phyloP scores from a whole-genome alignment of 2,797 vertebrate species.

The Oryzias dopingdopingensis region DNA sequence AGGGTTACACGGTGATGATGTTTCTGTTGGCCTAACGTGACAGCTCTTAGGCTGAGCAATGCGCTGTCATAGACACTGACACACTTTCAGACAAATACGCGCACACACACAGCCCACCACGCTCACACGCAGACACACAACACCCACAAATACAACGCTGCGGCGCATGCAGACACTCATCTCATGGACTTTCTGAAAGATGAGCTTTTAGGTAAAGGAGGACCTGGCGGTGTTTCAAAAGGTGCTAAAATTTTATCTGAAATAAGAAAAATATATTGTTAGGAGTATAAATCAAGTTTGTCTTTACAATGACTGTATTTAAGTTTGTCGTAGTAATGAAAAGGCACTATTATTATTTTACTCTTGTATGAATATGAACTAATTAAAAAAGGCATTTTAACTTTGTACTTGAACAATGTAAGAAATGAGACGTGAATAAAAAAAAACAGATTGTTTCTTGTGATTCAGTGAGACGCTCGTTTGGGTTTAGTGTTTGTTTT shows the following conservation, averaged over 20 bases:
- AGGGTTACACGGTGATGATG: constrained; percentile 60
- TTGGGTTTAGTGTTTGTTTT: neutral
- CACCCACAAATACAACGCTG: constrained; percentile 66
- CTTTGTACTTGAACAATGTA: constrained; percentile 97
- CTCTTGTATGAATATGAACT: constrained; percentile 92
- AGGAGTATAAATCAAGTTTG: constrained; percentile 90
- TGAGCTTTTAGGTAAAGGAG: constrained; percentile 75
- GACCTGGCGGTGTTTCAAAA: constrained; percentile 88
- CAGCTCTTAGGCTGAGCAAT: constrained; percentile 72
- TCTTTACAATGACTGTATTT: constrained; percentile 99
- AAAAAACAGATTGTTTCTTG: constrained; percentile 87
- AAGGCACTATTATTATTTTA: constrained; percentile 98
- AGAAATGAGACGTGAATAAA: constrained; percentile 81
- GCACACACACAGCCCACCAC: constrained; percentile 33
- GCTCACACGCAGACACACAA: constrained; percentile 48
- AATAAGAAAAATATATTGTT: constrained; percentile 92
- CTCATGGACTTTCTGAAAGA: constrained; percentile 75
- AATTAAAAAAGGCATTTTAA: constrained; percentile 98
- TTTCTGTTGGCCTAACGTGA: constrained; percentile 68
- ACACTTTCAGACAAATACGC: constrained; percentile 43
- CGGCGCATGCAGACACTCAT: constrained; percentile 82
- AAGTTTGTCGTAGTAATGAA: constrained; percentile 92
- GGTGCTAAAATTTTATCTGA: constrained; percentile 98
- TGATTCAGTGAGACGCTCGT: constrained; percentile 67
- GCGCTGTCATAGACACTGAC: constrained; percentile 71